A percentile compares a stretch with the other conserved stretches of the same genome.
Conservation (phyloP, 2,888 invertebrate species). For the Campaea margaritaria region DNA sequence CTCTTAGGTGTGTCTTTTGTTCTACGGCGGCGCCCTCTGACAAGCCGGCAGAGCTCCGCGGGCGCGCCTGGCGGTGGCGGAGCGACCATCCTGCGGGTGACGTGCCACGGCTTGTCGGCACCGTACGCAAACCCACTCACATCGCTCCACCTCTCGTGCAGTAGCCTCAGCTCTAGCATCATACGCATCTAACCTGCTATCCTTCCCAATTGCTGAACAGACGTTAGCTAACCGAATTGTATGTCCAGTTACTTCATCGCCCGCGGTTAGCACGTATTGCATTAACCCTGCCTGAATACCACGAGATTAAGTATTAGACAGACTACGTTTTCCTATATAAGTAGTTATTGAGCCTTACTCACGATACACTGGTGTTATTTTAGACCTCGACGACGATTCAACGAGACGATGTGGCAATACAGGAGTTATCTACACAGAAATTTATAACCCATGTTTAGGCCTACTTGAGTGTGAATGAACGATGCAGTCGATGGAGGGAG, state of each 20-base stretch:
- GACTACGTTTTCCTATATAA: conserved; percentile 45
- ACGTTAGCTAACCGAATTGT: conserved; percentile 43
- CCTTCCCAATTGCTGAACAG: conserved; percentile 15
- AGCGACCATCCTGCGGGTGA: background rate
- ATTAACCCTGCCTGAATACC: conserved; percentile 46
- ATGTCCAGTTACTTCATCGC: conserved; percentile 43
- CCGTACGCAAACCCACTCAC: conserved; percentile 2
- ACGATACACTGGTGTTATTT: conserved; percentile 52
- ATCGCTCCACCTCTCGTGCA: conserved; percentile 6
- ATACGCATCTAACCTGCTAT: conserved; percentile 5
- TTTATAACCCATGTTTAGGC: conserved; percentile 64
- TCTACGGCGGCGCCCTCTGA: conserved; percentile 10
- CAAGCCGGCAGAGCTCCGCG: conserved; percentile 2
- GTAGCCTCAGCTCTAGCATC: conserved; percentile 5
- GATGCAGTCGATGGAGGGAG: conserved; percentile 30
- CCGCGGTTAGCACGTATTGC: conserved; percentile 39
- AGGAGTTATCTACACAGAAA: conserved; percentile 45
- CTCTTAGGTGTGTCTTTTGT: conserved; percentile 47
- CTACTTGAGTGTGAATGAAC: conserved; percentile 53
- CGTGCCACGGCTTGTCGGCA: background rate
- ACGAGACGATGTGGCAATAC: conserved; percentile 44
- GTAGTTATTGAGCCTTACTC: conserved; percentile 55
- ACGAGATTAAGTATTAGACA: conserved; percentile 43
- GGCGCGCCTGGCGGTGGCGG: background rate
- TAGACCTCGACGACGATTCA: conserved; percentile 46